Conservation (phyloP, 2,888 invertebrate species). For the Sphecodes monilicornis region DNA sequence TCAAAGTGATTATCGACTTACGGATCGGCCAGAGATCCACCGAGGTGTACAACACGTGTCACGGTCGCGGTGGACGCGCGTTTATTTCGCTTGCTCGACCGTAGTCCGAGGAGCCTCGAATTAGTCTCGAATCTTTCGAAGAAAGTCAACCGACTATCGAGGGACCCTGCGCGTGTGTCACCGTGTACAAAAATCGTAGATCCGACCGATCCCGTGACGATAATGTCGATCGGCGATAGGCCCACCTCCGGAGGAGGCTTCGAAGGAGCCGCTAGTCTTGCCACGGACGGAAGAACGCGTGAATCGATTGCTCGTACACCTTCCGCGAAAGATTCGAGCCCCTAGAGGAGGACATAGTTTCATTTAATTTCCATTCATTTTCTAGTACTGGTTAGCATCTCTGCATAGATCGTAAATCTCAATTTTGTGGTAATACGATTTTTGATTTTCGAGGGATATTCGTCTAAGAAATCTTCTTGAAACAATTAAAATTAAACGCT, state of each 20-base stretch:
- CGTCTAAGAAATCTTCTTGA: not conserved
- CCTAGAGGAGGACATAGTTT: not conserved
- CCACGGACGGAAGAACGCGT: slow-evolving; percentile 63
- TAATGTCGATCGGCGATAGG: slow-evolving; percentile 30
- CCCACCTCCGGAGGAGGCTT: slow-evolving; percentile 39
- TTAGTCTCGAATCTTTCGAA: slow-evolving; percentile 19
- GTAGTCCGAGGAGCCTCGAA: slow-evolving; percentile 39
- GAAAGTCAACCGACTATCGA: not conserved
- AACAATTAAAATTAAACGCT: not conserved
- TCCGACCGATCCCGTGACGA: slow-evolving; percentile 5
- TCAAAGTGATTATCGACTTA: slow-evolving; percentile 31
- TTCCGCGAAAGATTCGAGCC: not conserved
- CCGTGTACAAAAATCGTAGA: slow-evolving; percentile 4
- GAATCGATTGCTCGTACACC: slow-evolving; percentile 14
- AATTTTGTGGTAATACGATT: not conserved
- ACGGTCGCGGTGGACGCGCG: slow-evolving; percentile 45
- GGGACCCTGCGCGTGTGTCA: not conserved
- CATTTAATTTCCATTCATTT: not conserved
- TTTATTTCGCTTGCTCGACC: slow-evolving; percentile 32
- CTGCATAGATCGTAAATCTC: not conserved
- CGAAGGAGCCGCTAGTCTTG: slow-evolving; percentile 63
- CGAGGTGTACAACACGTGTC: slow-evolving; percentile 29
- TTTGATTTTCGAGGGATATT: not conserved
- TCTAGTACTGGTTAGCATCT: not conserved
- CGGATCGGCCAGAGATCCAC: slow-evolving; percentile 47